Conservation (phyloP, 2,113 vertebrate species). For the Cnemophilus loriae region DNA sequence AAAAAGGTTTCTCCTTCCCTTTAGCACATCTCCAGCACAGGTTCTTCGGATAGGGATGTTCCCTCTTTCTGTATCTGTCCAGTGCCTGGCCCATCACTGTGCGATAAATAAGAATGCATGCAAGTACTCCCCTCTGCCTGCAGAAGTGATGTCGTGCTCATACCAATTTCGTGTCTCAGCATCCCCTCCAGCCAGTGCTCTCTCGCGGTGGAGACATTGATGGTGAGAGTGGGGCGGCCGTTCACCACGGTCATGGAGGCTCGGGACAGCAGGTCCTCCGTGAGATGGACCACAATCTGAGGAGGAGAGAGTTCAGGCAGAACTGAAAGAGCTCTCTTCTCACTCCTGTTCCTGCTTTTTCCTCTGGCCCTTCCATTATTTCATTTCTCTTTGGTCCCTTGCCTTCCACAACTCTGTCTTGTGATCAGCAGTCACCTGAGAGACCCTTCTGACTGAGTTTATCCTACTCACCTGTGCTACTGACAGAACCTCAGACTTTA, state of each 20-base stretch:
- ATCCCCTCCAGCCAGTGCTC: slow-evolving; percentile 96
- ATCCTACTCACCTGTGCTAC: not conserved
- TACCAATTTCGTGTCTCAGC: slow-evolving; percentile 93
- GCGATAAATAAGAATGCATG: not conserved
- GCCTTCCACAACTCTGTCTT: not conserved
- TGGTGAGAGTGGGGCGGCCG: slow-evolving; percentile 86
- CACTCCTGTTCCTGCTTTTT: not conserved
- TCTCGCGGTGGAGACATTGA: slow-evolving; percentile 84
- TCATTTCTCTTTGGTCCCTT: not conserved
- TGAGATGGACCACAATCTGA: slow-evolving; percentile 90
- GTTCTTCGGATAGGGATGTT: not conserved
- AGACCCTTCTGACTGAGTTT: not conserved
- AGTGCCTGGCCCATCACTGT: not conserved
- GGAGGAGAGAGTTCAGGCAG: not conserved
- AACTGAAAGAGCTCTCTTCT: not conserved
- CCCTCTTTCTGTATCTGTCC: not conserved
- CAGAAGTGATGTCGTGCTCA: not conserved
- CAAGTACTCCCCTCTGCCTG: not conserved
- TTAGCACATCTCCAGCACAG: not conserved
- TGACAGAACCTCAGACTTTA: not conserved
- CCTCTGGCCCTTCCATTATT: not conserved
- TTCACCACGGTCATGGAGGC: slow-evolving; percentile 95
- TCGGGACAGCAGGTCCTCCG: slow-evolving; percentile 91
- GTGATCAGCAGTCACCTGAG: not conserved
- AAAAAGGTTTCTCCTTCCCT: not conserved